These are phyloP conservation scores for Microplitis mediator DNA, from an alignment of 1,140 invertebrate genomes.

Conservation along the genomic window DNA sequence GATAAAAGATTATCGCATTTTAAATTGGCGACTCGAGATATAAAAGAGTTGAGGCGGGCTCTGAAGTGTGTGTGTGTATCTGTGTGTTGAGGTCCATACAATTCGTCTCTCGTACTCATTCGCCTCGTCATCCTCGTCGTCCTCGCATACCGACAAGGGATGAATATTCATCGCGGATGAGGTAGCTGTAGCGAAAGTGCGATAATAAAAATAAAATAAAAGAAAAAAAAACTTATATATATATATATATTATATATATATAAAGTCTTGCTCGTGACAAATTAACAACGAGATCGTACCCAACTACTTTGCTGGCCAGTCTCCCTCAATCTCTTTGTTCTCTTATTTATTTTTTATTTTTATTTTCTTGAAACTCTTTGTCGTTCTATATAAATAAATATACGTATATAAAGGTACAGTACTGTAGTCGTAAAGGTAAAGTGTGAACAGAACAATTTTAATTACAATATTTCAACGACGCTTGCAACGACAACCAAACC, in stretches of 20 bases:
- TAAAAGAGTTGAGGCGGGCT: not conserved
- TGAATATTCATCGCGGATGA: conserved; percentile 46
- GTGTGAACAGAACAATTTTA: conserved; percentile 42
- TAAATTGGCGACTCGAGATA: not conserved
- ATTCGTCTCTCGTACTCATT: conserved; percentile 7
- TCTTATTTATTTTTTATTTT: no score
- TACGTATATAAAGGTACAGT: not conserved
- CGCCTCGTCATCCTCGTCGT: not conserved
- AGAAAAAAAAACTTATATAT: not conserved
- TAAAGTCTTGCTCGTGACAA: conserved; percentile 32
- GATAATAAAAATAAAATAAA: not conserved
- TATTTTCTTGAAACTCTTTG: no score
- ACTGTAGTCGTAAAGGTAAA: conserved; percentile 3
- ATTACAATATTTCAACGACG: conserved; percentile 41
- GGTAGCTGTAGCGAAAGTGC: not conserved
- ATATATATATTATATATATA: not conserved
- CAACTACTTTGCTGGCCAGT: not conserved
- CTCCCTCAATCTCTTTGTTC: not conserved
- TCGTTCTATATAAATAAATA: no score
- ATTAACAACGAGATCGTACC: conserved; percentile 37
- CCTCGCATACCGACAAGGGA: conserved; percentile 30
- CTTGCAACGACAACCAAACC: not conserved
- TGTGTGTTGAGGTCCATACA: not conserved
- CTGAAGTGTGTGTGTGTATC: not conserved
- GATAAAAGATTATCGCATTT: conserved; percentile 4